Percentiles rank a stretch among this genome's conserved stretches.
Conservation (phyloP, 2,797 vertebrate species). For the Coregonus ussuriensis region DNA sequence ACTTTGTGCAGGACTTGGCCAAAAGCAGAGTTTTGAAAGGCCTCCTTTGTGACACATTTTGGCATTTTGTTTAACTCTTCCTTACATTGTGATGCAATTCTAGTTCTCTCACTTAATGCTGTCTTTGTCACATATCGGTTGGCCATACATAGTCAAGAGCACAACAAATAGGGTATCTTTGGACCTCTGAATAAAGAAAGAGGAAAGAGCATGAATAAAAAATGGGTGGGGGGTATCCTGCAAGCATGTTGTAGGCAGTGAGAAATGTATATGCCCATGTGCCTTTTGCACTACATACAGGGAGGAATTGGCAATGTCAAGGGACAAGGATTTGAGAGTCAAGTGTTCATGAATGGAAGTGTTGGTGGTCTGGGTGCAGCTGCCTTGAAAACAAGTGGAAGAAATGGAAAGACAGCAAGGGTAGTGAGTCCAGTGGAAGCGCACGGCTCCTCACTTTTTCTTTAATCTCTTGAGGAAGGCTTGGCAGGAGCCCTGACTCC, state of each 20-base stretch:
- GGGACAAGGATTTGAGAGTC: slow-evolving; percentile 82
- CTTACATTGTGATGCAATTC: slow-evolving; percentile 52
- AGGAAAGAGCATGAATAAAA: slow-evolving; percentile 52
- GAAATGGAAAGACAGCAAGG: slow-evolving; percentile 68
- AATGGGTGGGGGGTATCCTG: slow-evolving; percentile 53
- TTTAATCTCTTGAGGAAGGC: slow-evolving; percentile 20
- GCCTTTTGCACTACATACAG: slow-evolving; percentile 29
- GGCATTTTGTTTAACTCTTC: slow-evolving; percentile 56
- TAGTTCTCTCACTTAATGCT: slow-evolving; percentile 34
- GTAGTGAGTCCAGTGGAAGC: slow-evolving; percentile 53
- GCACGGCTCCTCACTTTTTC: slow-evolving; percentile 55
- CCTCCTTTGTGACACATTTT: slow-evolving; percentile 41
- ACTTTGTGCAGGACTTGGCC: slow-evolving; percentile 46
- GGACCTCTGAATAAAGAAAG: slow-evolving; percentile 23
- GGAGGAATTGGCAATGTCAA: slow-evolving; percentile 72
- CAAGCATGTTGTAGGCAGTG: slow-evolving; percentile 44
- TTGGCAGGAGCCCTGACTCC: slow-evolving; percentile 59
- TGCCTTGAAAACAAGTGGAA: slow-evolving; percentile 78
- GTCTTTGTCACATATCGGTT: slow-evolving; percentile 24
- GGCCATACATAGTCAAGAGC: slow-evolving; percentile 15
- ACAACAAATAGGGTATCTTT: slow-evolving; percentile 32
- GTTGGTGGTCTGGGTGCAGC: slow-evolving; percentile 82
- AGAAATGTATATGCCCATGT: slow-evolving; percentile 51
- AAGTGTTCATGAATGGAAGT: slow-evolving; percentile 79
- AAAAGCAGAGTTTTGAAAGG: slow-evolving; percentile 55